Evolutionary conservation across 2,113 vertebrate species (phyloP).

Genomic region (Opisthocomus hoazin): DNA sequence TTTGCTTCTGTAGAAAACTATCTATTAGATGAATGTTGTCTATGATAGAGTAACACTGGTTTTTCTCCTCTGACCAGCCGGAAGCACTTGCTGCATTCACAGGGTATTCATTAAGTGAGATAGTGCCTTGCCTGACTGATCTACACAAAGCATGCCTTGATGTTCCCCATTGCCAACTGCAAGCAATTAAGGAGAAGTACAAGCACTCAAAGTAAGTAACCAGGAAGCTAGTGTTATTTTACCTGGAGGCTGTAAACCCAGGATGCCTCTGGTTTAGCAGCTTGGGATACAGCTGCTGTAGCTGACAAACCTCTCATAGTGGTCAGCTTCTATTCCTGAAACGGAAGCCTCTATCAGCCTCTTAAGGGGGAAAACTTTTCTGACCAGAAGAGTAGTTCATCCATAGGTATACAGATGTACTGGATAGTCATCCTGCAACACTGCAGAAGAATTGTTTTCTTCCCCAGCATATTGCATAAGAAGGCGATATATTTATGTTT

Average conservation of each 20-base stretch:
- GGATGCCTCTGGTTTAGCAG: neutral
- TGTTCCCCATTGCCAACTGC: conserved; percentile 74
- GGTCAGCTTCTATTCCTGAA: neutral
- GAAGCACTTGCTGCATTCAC: conserved; percentile 80
- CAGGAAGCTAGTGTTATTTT: neutral
- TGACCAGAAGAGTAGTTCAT: neutral
- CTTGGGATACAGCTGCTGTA: neutral
- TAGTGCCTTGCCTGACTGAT: conserved; percentile 81
- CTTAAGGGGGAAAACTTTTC: neutral
- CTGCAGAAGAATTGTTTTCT: neutral
- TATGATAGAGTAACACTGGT: neutral
- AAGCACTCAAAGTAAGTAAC: conserved; percentile 81
- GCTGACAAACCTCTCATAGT: neutral
- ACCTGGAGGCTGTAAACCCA: neutral
- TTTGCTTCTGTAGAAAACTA: neutral
- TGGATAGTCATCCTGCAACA: neutral
- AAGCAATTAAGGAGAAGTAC: conserved; percentile 86
- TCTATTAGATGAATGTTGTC: neutral
- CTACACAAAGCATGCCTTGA: conserved; percentile 79
- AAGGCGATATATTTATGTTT: neutral
- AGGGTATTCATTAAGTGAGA: conserved; percentile 83
- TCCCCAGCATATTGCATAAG: neutral
- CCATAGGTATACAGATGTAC: neutral
- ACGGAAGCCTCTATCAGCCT: neutral
- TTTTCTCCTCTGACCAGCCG: conserved; percentile 71